Percentiles rank a stretch among this genome's conserved stretches.
phyloP scores from a whole-genome alignment of 2,797 vertebrate genomes.

The Acanthiza pusilla region DNA sequence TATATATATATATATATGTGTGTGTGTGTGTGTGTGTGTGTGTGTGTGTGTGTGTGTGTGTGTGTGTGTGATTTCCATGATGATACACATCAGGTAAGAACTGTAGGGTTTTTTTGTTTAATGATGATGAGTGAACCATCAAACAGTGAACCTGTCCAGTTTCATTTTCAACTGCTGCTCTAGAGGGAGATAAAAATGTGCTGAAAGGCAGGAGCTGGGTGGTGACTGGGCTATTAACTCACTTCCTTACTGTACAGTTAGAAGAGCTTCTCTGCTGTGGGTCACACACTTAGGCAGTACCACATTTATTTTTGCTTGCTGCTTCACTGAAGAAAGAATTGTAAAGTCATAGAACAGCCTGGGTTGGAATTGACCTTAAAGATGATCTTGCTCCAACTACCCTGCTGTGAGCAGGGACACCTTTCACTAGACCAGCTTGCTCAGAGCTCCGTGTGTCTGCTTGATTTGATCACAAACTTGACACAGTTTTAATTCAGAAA shows the following conservation, averaged over 20 bases:
- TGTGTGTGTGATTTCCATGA: background rate
- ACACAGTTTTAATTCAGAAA: background rate
- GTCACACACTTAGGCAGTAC: background rate
- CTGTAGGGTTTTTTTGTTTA: background rate
- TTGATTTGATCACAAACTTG: background rate
- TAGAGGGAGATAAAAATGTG: background rate
- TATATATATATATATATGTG: too few species aligned
- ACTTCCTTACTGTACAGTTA: background rate
- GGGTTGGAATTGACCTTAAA: background rate
- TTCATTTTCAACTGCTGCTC: background rate
- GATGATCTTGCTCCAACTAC: background rate
- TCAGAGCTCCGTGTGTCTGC: background rate
- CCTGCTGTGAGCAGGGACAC: background rate
- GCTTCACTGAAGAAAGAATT: background rate
- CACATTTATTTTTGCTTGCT: background rate
- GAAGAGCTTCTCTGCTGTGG: background rate
- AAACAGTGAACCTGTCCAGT: background rate
- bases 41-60: too few species aligned
- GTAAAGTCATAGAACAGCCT: background rate
- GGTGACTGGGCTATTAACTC: background rate
- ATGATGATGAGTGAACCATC: fast-evolving
- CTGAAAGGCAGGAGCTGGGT: background rate
- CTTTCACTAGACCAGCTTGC: background rate
- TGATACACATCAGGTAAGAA: background rate
- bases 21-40: too few species aligned